Evolutionary conservation across 2,888 invertebrate genomes (phyloP).

Genomic region (Polia nebulosa): DNA sequence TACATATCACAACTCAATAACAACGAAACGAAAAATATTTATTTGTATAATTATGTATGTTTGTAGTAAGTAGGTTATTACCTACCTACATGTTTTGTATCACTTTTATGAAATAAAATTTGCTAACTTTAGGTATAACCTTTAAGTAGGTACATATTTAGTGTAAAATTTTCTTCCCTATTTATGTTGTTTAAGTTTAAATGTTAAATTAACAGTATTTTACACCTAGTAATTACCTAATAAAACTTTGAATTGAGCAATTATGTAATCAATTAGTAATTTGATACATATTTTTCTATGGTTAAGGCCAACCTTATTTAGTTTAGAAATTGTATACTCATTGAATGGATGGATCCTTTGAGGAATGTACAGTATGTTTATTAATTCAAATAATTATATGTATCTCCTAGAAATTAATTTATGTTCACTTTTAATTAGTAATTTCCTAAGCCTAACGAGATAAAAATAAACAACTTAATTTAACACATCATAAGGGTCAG

Average conservation of each 20-base stretch:
- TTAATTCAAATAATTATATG: slow-evolving; percentile 1
- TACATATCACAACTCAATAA: too few relatives aligned
- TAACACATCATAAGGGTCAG: background rate
- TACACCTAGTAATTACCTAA: too few relatives aligned
- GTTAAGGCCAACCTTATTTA: background rate
- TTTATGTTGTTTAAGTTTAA: too few relatives aligned
- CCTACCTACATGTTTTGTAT: too few relatives aligned
- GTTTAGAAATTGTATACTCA: background rate
- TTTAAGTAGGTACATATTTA: too few relatives aligned
- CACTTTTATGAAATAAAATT: too few relatives aligned
- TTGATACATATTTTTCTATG: background rate
- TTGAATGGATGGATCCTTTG: background rate
- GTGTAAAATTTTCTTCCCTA: background rate
- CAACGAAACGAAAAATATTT: too few relatives aligned
- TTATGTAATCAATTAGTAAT: background rate
- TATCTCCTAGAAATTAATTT: background rate
- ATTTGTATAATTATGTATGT: too few relatives aligned
- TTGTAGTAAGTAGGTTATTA: too few relatives aligned
- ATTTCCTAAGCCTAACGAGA: background rate
- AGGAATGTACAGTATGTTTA: background rate
- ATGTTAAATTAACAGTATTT: too few relatives aligned
- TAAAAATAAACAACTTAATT: background rate
- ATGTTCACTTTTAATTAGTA: background rate
- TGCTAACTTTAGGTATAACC: too few relatives aligned
- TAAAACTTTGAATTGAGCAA: background rate